Percentiles rank a stretch among this genome's conserved stretches.
Conservation (phyloP, 2,113 vertebrate species). For the Mastomys natalensis region DNA sequence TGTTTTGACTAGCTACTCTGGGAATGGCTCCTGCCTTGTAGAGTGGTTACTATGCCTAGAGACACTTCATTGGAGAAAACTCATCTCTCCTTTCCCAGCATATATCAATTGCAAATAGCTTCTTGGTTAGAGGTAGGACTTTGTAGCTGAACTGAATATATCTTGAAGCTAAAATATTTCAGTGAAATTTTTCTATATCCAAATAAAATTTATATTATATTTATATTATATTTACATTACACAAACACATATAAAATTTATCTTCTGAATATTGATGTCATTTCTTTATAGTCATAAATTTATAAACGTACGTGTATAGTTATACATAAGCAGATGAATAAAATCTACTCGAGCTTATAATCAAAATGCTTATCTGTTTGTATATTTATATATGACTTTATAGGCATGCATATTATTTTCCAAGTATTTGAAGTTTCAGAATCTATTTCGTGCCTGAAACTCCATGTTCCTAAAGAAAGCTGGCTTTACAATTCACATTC, state of each 20-base stretch:
- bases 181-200: not conserved
- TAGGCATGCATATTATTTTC: not conserved
- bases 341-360: not conserved
- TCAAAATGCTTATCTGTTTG: not conserved
- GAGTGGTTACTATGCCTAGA: no score
- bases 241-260: not conserved
- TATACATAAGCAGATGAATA: not conserved
- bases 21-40: not conserved
- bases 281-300: not conserved
- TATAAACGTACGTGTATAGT: not conserved
- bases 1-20: not conserved
- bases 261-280: not conserved
- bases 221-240: not conserved
- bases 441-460: slow-evolving; percentile 6
- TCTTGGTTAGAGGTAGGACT: not conserved
- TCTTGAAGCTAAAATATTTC: not conserved
- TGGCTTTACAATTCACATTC: slow-evolving; percentile 33
- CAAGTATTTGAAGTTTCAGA: not conserved
- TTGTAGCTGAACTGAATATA: not conserved
- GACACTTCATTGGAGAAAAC: not conserved
- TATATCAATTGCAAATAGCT: not conserved
- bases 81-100: not conserved
- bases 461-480: not conserved
- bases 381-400: not conserved
- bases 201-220: not conserved